These are phyloP conservation scores for Gambusia affinis DNA, from an alignment of 2,113 vertebrate genomes.

Conservation along the genomic window DNA sequence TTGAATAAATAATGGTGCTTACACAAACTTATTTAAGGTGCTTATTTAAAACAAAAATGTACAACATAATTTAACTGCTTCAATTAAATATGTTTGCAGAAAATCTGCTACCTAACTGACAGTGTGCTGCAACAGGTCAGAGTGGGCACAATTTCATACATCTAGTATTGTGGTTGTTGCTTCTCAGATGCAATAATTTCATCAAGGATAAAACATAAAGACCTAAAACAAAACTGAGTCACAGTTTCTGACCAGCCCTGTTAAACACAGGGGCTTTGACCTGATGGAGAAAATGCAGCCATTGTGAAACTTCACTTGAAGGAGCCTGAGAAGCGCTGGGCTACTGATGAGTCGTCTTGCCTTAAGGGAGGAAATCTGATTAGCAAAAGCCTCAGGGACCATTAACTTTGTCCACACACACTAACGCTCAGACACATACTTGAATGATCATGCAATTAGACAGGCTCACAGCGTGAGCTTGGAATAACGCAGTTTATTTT, in stretches of 20 bases:
- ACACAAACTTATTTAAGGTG: background rate
- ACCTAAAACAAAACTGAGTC: background rate
- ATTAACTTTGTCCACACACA: constrained; percentile 26
- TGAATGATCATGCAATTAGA: background rate
- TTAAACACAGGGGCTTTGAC: background rate
- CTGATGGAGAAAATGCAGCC: constrained; percentile 13
- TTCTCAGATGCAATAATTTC: too few species aligned
- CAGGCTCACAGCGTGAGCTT: constrained; percentile 1
- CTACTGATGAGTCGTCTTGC: constrained; percentile 62
- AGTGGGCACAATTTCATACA: too few species aligned
- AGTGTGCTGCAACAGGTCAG: background rate
- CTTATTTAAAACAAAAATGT: background rate
- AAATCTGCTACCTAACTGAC: too few species aligned
- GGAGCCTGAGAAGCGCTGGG: constrained; percentile 40
- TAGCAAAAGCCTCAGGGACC: constrained; percentile 58
- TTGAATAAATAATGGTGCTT: background rate
- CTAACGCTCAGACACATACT: constrained; percentile 14
- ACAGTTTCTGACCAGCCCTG: background rate
- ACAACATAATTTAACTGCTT: too few species aligned
- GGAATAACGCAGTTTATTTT: constrained; percentile 17
- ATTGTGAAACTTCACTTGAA: constrained; percentile 48
- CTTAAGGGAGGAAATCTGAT: constrained; percentile 60
- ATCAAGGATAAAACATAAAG: background rate
- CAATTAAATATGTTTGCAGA: too few species aligned
- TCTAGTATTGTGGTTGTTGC: too few species aligned